Evolutionary conservation across 1,140 invertebrate species (phyloP).

Genomic region (Tyrophagus putrescentiae): DNA sequence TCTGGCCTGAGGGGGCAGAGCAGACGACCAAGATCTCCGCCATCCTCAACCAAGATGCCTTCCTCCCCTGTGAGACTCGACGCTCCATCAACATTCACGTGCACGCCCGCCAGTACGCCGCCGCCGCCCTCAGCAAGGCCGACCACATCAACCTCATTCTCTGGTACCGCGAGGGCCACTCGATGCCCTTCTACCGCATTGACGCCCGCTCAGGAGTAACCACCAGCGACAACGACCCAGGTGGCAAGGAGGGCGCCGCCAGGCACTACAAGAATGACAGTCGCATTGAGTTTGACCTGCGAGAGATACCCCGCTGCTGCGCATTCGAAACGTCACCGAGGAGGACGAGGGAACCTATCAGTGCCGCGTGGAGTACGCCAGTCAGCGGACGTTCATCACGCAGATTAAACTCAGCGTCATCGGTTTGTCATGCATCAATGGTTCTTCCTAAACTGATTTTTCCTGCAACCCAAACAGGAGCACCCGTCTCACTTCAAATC

Average conservation of each 20-base stretch:
- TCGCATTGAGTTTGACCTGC: constrained; percentile 20
- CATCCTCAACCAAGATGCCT: constrained; percentile 11
- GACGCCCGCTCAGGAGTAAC: constrained; percentile 17
- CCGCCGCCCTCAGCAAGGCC: neutral
- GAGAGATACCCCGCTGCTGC: constrained; percentile 48
- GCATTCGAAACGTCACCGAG: constrained; percentile 54
- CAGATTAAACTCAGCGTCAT: constrained; percentile 1
- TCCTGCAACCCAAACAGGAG: constrained; percentile 43
- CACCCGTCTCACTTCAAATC: constrained; percentile 63
- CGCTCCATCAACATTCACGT: neutral
- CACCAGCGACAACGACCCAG: neutral
- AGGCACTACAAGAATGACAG: neutral
- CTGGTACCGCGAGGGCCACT: constrained; percentile 56
- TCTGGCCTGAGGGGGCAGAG: no score
- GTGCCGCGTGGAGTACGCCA: constrained; percentile 44
- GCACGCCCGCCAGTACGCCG: neutral
- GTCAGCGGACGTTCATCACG: constrained; percentile 5
- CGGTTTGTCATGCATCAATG: neutral
- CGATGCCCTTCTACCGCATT: constrained; percentile 30
- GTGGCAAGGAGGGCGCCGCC: neutral
- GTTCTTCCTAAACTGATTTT: neutral
- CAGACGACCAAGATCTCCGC: neutral
- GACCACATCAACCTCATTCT: constrained; percentile 45
- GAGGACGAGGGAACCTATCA: constrained; percentile 72
- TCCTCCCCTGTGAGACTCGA: constrained; percentile 4